A percentile compares a stretch with the other conserved stretches of the same genome.
Evolutionary conservation across 2,797 vertebrate species (phyloP).

Genomic region (Tiaroga cobitis): DNA sequence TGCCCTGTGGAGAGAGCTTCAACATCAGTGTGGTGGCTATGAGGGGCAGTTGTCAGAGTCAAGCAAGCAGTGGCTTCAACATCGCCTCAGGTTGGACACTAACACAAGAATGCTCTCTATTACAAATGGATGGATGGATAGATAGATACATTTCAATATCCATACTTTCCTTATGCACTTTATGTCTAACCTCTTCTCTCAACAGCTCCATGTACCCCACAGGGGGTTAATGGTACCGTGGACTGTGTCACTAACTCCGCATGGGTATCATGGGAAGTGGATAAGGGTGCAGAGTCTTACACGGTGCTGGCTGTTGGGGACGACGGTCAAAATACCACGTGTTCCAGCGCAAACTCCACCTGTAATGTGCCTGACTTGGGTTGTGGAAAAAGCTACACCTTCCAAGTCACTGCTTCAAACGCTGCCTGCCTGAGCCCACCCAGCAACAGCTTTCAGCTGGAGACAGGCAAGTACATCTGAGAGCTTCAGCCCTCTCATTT

Average conservation of each 20-base stretch:
- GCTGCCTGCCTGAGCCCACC: constrained; percentile 67
- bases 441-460: constrained; percentile 60
- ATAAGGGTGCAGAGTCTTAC: constrained; percentile 65
- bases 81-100: constrained; percentile 64
- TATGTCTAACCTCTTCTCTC: background rate
- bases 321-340: constrained; percentile 62
- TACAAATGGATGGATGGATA: background rate
- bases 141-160: background rate
- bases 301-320: constrained; percentile 60
- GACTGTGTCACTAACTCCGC: constrained; percentile 75
- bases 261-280: constrained; percentile 70
- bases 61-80: constrained; percentile 44
- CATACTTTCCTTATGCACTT: background rate
- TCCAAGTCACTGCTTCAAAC: constrained; percentile 68
- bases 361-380: constrained; percentile 72
- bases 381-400: constrained; percentile 73
- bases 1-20: constrained; percentile 70
- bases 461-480: constrained; percentile 23
- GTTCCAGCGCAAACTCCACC: constrained; percentile 67
- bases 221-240: constrained; percentile 60
- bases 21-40: constrained; percentile 65
- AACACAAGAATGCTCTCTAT: background rate
- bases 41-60: constrained; percentile 64
- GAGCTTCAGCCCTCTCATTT: background rate
- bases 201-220: constrained; percentile 75